Evolutionary conservation across 2,113 vertebrate genomes (phyloP), one percentile per base, ranked within the genome.

Genomic region (Neopipo cinnamomea): DNA sequence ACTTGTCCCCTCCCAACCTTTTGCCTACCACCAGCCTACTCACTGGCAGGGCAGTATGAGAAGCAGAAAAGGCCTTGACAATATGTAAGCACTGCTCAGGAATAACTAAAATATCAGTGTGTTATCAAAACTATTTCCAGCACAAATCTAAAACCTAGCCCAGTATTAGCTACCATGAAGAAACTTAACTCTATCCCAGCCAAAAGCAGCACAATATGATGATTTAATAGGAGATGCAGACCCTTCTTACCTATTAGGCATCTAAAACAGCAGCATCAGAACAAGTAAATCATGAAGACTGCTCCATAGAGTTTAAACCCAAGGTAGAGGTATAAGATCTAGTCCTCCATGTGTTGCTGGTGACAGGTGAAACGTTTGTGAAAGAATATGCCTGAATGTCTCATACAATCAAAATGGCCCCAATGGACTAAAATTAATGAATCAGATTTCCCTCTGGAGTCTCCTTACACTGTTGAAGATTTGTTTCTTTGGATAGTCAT

Each of bases 41-140:
- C 0, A 1, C 13, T 76, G 14, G 4, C 4, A 5, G 42, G 16
- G 5, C 5, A 33, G 23, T 4, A 7, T 35, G 27, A 75, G 9
- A 9, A 30, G 23, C 11, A 49, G 17, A 66, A 74, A 77, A 79
- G 12, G 1, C 16, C 9, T 62, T 75, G 67, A 42, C 22, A 7
- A 17, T 30, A 8, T 66, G 22, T 41, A 31, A 79, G 25, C 12
- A 24, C 30, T 37, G 17, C 6, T n/a, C 27, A 52, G 23, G 6
- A 76, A 10, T n/a, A 75, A 31, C 5, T 23, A 55, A 62, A 83
- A 66, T 6, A 61, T 12, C 9, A 8, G 1, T 47, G 14, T 46
- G 15, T 42, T 83, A 21, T 24, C 46, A 62, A 76, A 83, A n/a
- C 17, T 41, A 8, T 42, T 55, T 25, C 24, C 63, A 62, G 30